phyloP scores from a whole-genome alignment of 2,113 vertebrate species.

The Pseudolaguvia tuberculata region DNA sequence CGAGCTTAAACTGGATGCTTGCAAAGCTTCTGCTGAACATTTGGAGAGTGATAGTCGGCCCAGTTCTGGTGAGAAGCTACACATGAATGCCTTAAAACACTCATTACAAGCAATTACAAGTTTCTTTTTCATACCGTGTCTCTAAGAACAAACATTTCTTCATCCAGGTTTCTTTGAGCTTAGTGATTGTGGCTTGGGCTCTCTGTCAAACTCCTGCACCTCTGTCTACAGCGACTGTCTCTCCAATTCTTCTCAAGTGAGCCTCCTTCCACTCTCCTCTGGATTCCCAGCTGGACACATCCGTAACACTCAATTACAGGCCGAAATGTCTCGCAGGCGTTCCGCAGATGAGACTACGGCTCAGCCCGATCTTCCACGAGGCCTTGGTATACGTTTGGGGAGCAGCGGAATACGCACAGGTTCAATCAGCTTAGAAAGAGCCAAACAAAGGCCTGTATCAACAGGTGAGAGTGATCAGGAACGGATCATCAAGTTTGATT shows the following conservation, averaged over 20 bases:
- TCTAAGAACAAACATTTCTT: slow-evolving; percentile 20
- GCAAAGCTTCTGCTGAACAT: slow-evolving; percentile 75
- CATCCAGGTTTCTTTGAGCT: slow-evolving; percentile 88
- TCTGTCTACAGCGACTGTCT: slow-evolving; percentile 87
- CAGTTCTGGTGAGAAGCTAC: slow-evolving; percentile 78
- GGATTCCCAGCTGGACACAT: slow-evolving; percentile 44
- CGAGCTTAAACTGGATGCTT: slow-evolving; percentile 81
- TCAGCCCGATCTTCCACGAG: slow-evolving; percentile 60
- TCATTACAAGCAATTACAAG: neutral
- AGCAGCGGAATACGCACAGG: slow-evolving; percentile 64
- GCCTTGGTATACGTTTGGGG: slow-evolving; percentile 62
- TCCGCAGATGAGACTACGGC: slow-evolving; percentile 81
- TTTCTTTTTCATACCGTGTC: neutral
- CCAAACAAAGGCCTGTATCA: slow-evolving; percentile 81
- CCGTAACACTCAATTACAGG: slow-evolving; percentile 48
- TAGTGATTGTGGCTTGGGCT: slow-evolving; percentile 85
- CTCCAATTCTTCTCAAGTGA: slow-evolving; percentile 74
- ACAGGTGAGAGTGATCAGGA: slow-evolving; percentile 72
- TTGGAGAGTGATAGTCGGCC: slow-evolving; percentile 89
- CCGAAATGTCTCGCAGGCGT: slow-evolving; percentile 68
- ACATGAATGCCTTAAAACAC: neutral
- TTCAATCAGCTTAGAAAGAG: slow-evolving; percentile 54
- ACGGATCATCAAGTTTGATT: neutral
- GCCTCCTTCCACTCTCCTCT: slow-evolving; percentile 59
- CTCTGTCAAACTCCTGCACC: slow-evolving; percentile 87